Base-by-base conservation (phyloP, 92 coral and sea anemone genomes). In the Bergia puertoricense region DNA sequence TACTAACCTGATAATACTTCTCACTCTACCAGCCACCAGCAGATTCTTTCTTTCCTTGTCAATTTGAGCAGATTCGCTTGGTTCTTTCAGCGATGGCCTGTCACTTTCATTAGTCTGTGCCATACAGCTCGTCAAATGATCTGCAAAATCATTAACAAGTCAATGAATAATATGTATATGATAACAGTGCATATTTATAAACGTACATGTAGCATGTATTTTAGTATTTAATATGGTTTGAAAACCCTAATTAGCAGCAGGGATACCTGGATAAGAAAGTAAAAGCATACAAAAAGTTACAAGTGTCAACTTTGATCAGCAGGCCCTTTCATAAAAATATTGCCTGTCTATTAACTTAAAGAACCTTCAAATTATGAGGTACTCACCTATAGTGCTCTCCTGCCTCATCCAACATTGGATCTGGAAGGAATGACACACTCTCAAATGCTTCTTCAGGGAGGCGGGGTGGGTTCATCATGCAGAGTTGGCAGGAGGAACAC, bases 391-490 rank as follows among this genome's bases (percentile, higher is more conserved):
- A 76, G 67, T 87, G 90, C 38, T 87, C 90, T 8, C 43, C 45
- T 40, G 38, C n/a, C 48, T 23, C 85, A 88, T 20, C 86, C 38
- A 88, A 85, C 45, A 88, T 36, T 79, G 86, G 90, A 71, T 88
- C 90, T 40, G 90, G 90, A 45, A 88, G 82, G 72, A 68, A 88
- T 69, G 74, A 69, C 74, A 69, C 74, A n/a, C 38, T 69, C 74
- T 80, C 76, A 20, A 88, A 79, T 41, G 6, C 74, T 38, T 88
- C 90, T 16, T 10, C n/a, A 80, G 90, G 68, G 41, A 88, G 79
- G n/a, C 50, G 22, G 20, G 86, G 16, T 50, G 86, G 68, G 15
- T 16, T 20, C 71, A 78, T 67, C 74, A 69, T 69, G n/a, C 74
- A 69, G 10, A 69, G 74, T n/a, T 18, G 11, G 23, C 90, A 88